phyloP scores from a whole-genome alignment of 1,140 invertebrate species.

The Aphis gossypii region DNA sequence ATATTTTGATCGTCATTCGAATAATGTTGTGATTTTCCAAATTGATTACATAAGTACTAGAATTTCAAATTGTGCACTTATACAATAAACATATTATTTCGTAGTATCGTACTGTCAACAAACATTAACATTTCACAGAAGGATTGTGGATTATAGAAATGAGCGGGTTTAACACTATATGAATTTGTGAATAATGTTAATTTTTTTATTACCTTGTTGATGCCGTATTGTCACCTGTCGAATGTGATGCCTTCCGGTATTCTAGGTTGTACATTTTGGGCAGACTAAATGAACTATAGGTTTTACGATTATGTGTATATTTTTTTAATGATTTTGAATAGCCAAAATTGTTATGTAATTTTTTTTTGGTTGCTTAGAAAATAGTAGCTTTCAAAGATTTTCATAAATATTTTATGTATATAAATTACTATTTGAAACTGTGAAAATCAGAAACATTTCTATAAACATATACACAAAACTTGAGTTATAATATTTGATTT shows the following conservation, averaged over 20 bases:
- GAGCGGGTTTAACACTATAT: neutral
- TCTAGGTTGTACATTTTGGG: neutral
- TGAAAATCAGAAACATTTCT: neutral
- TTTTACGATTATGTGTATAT: neutral
- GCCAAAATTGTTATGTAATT: neutral
- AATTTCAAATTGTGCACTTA: neutral
- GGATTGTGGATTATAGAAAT: constrained; percentile 4
- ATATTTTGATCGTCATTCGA: neutral
- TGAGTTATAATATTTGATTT: neutral
- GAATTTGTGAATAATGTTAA: neutral
- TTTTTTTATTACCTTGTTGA: neutral
- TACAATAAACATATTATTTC: neutral
- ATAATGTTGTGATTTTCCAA: neutral
- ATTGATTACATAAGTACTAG: neutral
- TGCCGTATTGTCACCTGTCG: neutral
- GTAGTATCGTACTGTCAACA: neutral
- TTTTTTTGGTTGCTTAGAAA: neutral
- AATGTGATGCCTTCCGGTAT: neutral
- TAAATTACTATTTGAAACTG: neutral
- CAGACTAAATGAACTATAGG: neutral
- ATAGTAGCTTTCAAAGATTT: neutral
- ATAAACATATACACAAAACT: neutral
- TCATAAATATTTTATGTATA: neutral
- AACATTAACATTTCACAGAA: neutral
- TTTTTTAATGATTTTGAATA: neutral